Evolutionary conservation across 1,140 invertebrate genomes (phyloP).

Genomic region (Popillia japonica): DNA sequence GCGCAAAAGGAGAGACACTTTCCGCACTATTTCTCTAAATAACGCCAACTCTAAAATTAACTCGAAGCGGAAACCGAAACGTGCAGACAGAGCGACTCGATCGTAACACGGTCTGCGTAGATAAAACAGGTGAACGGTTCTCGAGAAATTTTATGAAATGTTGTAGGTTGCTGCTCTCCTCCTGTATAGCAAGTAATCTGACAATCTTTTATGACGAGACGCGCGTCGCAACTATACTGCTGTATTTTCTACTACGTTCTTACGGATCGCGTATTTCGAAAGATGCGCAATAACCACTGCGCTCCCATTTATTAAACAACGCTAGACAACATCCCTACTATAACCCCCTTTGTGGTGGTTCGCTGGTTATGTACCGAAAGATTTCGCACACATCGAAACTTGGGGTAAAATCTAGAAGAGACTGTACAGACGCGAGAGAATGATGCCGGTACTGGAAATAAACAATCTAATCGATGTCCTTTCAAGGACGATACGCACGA

Average conservation of each 20-base stretch:
- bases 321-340: not conserved
- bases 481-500: not conserved
- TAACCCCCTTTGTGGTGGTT: not conserved
- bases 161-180: no score
- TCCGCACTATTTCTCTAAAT: not conserved
- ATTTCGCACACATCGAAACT: not conserved
- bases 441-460: not conserved
- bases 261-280: constrained; percentile 4
- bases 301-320: constrained; percentile 7
- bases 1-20: not conserved
- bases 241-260: not conserved
- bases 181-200: no score
- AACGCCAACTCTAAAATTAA: not conserved
- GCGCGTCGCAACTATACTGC: constrained; percentile 3
- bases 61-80: not conserved
- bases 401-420: not conserved
- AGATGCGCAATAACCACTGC: constrained; percentile 5
- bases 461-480: not conserved
- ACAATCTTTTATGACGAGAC: not conserved
- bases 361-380: not conserved
- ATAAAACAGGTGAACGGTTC: not conserved
- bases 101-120: not conserved
- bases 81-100: not conserved
- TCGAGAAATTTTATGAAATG: not conserved
- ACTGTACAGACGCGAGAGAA: not conserved